These are phyloP conservation scores for Mobula hypostoma DNA, from an alignment of 2,113 vertebrate genomes.

Conservation along the genomic window DNA sequence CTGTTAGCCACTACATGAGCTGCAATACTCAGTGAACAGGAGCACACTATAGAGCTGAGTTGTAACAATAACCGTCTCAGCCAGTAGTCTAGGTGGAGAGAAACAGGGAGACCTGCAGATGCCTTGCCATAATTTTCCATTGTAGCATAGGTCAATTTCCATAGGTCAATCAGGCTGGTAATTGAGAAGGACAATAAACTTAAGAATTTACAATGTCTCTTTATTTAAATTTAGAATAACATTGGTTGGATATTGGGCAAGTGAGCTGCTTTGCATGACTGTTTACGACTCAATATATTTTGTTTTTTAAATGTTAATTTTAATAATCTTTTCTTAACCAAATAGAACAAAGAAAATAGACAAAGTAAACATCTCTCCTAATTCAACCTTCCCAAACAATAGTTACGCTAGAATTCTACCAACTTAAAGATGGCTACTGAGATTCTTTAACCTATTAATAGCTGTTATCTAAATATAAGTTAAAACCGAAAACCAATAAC, in stretches of 20 bases:
- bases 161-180: conserved; percentile 57
- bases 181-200: conserved; percentile 47
- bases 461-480: neutral
- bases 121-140: conserved; percentile 39
- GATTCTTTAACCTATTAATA: neutral
- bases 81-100: neutral
- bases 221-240: conserved; percentile 40
- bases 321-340: neutral
- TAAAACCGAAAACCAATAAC: neutral
- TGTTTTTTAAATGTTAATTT: neutral
- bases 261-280: conserved; percentile 27
- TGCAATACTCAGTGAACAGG: conserved; percentile 5
- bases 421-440: neutral
- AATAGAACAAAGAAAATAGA: neutral
- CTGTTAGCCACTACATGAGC: neutral
- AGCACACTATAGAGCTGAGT: neutral
- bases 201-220: conserved; percentile 38
- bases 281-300: neutral
- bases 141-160: conserved; percentile 43
- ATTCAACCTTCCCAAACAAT: neutral
- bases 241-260: conserved; percentile 25
- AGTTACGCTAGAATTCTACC: neutral
- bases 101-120: conserved; percentile 47
- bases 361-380: neutral
- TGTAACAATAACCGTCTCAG: neutral